Conservation (phyloP, 1,140 invertebrate species). For the Drosophila fuyamai region DNA sequence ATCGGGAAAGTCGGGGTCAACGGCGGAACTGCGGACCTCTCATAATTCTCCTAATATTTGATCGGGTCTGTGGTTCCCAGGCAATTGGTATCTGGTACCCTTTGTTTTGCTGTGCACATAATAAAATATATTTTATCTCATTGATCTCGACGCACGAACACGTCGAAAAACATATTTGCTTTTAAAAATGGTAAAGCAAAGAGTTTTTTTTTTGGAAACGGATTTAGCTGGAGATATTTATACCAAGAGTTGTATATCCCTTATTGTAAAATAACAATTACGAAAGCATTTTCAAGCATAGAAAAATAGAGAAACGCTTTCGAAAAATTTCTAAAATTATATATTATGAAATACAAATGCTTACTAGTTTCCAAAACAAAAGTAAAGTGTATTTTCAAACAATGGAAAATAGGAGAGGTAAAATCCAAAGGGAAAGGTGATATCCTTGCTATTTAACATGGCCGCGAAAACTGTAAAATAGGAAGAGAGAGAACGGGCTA, state of each 20-base stretch:
- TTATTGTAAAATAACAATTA: too few relatives aligned
- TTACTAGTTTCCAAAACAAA: too few relatives aligned
- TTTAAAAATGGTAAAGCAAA: too few relatives aligned
- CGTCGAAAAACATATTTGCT: slow-evolving; percentile 10
- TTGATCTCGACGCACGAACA: slow-evolving; percentile 44
- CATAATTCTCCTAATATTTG: slow-evolving; percentile 47
- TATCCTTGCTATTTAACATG: slow-evolving; percentile 21
- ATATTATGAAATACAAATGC: too few relatives aligned
- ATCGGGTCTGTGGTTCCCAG: slow-evolving; percentile 13
- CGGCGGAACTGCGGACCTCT: not conserved
- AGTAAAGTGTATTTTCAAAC: slow-evolving; percentile 2
- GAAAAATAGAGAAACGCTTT: too few relatives aligned
- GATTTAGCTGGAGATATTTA: too few relatives aligned
- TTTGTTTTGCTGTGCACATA: slow-evolving; percentile 55
- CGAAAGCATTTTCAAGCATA: too few relatives aligned
- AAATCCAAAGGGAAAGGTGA: slow-evolving; percentile 5
- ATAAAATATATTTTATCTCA: slow-evolving; percentile 78
- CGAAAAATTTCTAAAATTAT: too few relatives aligned
- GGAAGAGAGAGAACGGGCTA: not conserved
- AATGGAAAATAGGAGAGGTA: not conserved
- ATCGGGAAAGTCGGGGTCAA: not conserved
- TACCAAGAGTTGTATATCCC: too few relatives aligned
- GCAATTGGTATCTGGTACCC: slow-evolving; percentile 17
- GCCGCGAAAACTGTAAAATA: slow-evolving; percentile 8
- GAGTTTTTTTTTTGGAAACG: too few relatives aligned